Percentiles rank a stretch among this genome's conserved stretches.
Conservation (phyloP, 2,797 vertebrate species). For the Myripristis murdjan region DNA sequence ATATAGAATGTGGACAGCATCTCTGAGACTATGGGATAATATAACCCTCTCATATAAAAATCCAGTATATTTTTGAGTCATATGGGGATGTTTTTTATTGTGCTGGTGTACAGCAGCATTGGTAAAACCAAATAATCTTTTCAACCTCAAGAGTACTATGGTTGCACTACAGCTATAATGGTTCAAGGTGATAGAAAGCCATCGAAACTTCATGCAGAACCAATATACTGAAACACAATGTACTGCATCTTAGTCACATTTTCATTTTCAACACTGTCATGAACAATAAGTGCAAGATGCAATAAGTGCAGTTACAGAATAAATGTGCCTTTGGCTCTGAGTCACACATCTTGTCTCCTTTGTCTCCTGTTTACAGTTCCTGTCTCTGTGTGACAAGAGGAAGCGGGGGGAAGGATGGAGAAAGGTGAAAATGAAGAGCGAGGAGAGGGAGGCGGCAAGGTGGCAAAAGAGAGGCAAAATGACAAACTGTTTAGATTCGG, state of each 20-base stretch:
- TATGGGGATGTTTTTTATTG: conserved; percentile 47
- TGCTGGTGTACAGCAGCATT: conserved; percentile 36
- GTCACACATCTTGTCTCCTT: conserved; percentile 15
- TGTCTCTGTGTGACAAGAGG: conserved; percentile 53
- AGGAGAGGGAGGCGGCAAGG: conserved; percentile 43
- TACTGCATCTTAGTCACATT: no score
- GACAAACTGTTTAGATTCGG: conserved; percentile 57
- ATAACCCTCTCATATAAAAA: conserved; percentile 10
- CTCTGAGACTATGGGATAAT: no score
- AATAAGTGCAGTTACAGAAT: background rate
- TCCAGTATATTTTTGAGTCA: conserved; percentile 18
- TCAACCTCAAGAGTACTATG: conserved; percentile 38
- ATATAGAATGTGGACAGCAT: background rate
- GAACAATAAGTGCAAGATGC: conserved; percentile 21
- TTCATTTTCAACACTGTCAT: background rate
- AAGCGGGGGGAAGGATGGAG: conserved; percentile 46
- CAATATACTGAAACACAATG: background rate
- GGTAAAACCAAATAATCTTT: conserved; percentile 60
- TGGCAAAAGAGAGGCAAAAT: conserved; percentile 54
- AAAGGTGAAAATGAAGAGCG: conserved; percentile 61
- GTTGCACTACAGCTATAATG: conserved; percentile 44
- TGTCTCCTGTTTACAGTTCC: conserved; percentile 44
- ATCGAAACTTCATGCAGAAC: no score
- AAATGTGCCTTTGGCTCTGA: conserved; percentile 10
- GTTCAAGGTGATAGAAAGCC: conserved; percentile 50